These are phyloP conservation scores for Drosophila lutescens DNA, from an alignment of 2,888 invertebrate species.

Conservation along the genomic window DNA sequence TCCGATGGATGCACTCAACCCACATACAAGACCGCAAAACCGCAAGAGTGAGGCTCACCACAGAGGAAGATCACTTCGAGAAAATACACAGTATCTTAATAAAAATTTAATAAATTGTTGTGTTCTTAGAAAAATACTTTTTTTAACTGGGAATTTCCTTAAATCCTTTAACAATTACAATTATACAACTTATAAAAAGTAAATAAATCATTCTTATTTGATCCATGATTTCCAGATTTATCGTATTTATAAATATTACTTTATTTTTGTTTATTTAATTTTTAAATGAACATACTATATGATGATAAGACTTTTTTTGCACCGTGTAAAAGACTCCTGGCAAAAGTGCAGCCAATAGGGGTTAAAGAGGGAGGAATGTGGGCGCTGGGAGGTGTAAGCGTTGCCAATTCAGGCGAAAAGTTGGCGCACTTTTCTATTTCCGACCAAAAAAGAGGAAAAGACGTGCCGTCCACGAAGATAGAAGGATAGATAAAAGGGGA, in stretches of 20 bases:
- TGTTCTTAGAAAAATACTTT: no score
- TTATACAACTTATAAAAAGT: no score
- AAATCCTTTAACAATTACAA: no score
- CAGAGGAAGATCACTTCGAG: neutral
- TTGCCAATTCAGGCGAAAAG: conserved; percentile 77
- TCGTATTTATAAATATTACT: no score
- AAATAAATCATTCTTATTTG: no score
- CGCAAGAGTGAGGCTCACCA: conserved; percentile 38
- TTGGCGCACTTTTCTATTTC: conserved; percentile 79
- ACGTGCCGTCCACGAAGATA: conserved; percentile 51
- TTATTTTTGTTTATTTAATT: no score
- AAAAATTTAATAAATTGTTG: no score
- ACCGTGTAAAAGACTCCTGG: conserved; percentile 1
- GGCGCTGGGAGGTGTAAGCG: conserved; percentile 60
- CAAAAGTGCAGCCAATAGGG: conserved; percentile 26
- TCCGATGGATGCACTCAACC: conserved; percentile 51
- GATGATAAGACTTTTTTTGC: no score
- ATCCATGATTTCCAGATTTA: no score
- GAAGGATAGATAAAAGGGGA: conserved; percentile 14
- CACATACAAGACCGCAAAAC: conserved; percentile 55
- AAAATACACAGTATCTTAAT: no score
- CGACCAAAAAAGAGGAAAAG: conserved; percentile 54
- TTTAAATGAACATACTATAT: no score
- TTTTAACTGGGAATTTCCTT: no score
- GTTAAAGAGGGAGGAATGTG: neutral